Base-by-base conservation (phyloP, 2,888 invertebrate genomes). In the Toxonevra muliebris region DNA sequence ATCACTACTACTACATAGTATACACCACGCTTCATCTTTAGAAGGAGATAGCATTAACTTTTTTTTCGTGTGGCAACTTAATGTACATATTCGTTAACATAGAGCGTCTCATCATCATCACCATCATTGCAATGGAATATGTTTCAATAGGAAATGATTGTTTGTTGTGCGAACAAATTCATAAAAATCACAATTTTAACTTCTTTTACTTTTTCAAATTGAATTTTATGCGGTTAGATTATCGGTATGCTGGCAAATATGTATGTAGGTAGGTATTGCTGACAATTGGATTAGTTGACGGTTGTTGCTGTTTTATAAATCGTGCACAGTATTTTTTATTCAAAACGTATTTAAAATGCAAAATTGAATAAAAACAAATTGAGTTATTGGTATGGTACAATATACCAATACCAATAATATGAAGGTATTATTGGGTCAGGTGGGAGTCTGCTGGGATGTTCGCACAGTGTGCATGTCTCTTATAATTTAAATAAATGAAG, bases 211-310 rank as follows among this genome's bases (percentile, higher is more conserved):
- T 61, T 68, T n/a, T 48, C 72, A 73, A 79, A 80, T 81, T 78
- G 74, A 79, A 77, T 79, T 75, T 73, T 68, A 65, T 52, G 69
- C 69, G 67, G 69, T 71, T 65, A 55, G 65, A 69, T 71, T 69
- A 59, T 73, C 74, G 70, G 71, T 73, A 72, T 75, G 69, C 52
- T 48, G 15, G 12, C 12, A 45, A n/a, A n/a, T n/a, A n/a, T n/a
- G n/a, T n/a, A 53, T 57, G 9, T 10, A 9, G 10, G 40, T 12
- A 12, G 48, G 53, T 60, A 65, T 64, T 30, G 63, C 69, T 71
- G 76, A 73, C 79, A 81, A 82, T 83, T 83, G 83, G 82, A 82
- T 82, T 83, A 83, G 78, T 74, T 52, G 79, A 73, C 15, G 12
- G 13, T 58, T 59, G 52, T 65, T 52, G 65, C 20, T 65, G 81